phyloP scores from a whole-genome alignment of 2,113 vertebrate species.

The Sphaerodactylus townsendi region DNA sequence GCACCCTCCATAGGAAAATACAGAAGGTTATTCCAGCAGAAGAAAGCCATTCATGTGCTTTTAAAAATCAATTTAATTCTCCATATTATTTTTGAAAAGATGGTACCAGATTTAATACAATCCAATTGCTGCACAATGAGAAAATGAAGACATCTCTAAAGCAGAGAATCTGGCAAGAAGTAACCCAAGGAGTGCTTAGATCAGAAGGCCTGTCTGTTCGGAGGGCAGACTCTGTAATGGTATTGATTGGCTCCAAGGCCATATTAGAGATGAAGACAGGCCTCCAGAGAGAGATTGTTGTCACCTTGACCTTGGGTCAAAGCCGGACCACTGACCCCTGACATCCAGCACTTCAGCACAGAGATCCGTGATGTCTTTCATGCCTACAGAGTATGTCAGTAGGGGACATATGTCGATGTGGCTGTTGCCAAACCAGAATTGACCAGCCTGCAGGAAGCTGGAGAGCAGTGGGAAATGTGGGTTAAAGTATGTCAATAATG shows the following conservation, averaged over 20 bases:
- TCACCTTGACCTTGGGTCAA: slow-evolving; percentile 94
- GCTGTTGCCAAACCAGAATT: slow-evolving; percentile 87
- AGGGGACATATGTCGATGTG: slow-evolving; percentile 72
- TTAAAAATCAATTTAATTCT: slow-evolving; percentile 51
- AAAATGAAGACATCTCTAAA: slow-evolving; percentile 71
- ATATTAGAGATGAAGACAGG: slow-evolving; percentile 83
- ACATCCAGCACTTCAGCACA: slow-evolving; percentile 67
- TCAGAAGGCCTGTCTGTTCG: slow-evolving; percentile 70
- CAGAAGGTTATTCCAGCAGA: background rate
- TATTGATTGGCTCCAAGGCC: slow-evolving; percentile 90
- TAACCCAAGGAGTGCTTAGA: slow-evolving; percentile 67
- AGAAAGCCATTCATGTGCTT: slow-evolving; percentile 35
- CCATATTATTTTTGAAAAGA: slow-evolving; percentile 32
- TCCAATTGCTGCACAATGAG: slow-evolving; percentile 29
- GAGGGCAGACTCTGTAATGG: slow-evolving; percentile 78
- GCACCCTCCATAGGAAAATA: background rate
- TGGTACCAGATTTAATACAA: slow-evolving; percentile 42
- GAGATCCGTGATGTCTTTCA: slow-evolving; percentile 69
- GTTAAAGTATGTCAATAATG: slow-evolving; percentile 98
- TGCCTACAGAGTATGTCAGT: slow-evolving; percentile 71
- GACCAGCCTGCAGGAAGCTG: slow-evolving; percentile 81
- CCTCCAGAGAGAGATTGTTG: slow-evolving; percentile 77
- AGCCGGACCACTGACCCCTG: slow-evolving; percentile 79
- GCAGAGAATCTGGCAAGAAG: slow-evolving; percentile 35
- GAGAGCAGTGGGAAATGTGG: slow-evolving; percentile 82